A percentile compares a stretch with the other conserved stretches of the same genome.
phyloP scores from a whole-genome alignment of 2,888 invertebrate genomes.

The Ophioninae sp. region DNA sequence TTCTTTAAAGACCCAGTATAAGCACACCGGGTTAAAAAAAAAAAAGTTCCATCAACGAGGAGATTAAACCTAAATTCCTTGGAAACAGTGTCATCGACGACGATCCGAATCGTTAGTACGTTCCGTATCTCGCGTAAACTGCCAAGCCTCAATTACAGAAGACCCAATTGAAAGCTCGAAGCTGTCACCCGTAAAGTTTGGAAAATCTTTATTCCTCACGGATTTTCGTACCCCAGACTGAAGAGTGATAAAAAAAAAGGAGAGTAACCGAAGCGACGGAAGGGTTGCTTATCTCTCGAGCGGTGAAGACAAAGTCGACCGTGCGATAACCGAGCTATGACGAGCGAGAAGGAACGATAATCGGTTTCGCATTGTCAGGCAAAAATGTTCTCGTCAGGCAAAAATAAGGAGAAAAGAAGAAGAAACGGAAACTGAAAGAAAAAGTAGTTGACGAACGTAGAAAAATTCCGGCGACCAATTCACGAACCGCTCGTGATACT shows the following conservation, averaged over 20 bases:
- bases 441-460: slow-evolving; percentile 21
- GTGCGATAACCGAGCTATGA: slow-evolving; percentile 16
- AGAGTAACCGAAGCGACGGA: background rate
- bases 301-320: slow-evolving; percentile 59
- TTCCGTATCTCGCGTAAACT: background rate
- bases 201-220: background rate
- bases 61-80: too few relatives aligned
- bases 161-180: background rate
- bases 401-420: background rate
- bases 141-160: background rate
- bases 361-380: slow-evolving; percentile 54
- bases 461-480: slow-evolving; percentile 61
- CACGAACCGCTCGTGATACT: slow-evolving; percentile 34
- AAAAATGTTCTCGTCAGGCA: too few relatives aligned
- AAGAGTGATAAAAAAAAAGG: background rate
- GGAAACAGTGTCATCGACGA: too few relatives aligned
- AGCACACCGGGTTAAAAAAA: too few relatives aligned
- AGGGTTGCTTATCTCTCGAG: slow-evolving; percentile 40
- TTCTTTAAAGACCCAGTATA: too few relatives aligned
- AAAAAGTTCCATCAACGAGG: too few relatives aligned
- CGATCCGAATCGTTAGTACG: background rate
- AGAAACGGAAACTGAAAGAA: slow-evolving; percentile 12
- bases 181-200: background rate
- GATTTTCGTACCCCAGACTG: slow-evolving; percentile 23
- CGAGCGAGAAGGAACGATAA: slow-evolving; percentile 46